Percentiles rank a stretch among this genome's conserved stretches.
Evolutionary conservation across 35 echinoderm and acorn worm genomes (phyloP).

Genomic region (Chiridota heheva): DNA sequence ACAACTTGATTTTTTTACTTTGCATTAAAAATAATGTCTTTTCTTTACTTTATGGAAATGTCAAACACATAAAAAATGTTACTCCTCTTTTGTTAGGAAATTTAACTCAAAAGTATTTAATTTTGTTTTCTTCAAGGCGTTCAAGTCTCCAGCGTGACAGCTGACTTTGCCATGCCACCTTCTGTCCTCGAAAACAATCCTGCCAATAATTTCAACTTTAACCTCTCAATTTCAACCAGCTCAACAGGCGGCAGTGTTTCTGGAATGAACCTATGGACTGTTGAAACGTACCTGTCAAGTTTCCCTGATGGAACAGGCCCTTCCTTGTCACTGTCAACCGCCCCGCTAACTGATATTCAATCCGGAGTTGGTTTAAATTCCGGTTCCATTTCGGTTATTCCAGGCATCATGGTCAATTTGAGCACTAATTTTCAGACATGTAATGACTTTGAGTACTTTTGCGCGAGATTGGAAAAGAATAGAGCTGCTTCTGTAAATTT

Average conservation of each 20-base stretch:
- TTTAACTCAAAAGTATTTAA: background rate
- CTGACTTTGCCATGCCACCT: background rate
- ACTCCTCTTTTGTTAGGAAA: background rate
- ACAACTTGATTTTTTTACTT: no score
- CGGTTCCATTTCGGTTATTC: constrained; percentile 20
- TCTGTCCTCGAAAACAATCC: constrained; percentile 4
- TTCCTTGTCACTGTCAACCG: background rate
- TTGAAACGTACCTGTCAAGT: constrained; percentile 23
- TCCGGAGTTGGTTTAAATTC: constrained; percentile 21
- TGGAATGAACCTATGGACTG: constrained; percentile 13
- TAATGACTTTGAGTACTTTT: constrained; percentile 57
- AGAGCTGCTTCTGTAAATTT: constrained; percentile 35
- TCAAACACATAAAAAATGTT: no score
- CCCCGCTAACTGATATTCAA: constrained; percentile 36
- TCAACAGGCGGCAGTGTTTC: constrained; percentile 25
- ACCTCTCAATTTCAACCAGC: background rate
- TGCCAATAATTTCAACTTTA: background rate
- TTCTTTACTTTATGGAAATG: no score
- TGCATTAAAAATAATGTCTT: no score
- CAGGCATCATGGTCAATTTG: background rate
- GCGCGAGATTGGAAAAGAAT: constrained; percentile 33
- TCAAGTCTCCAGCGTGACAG: background rate
- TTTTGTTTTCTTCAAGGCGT: constrained; percentile 16
- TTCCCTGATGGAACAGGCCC: constrained; percentile 46
- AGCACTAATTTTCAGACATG: constrained; percentile 31